phyloP scores from a whole-genome alignment of 1,140 invertebrate genomes.

The Charaxes varanes region DNA sequence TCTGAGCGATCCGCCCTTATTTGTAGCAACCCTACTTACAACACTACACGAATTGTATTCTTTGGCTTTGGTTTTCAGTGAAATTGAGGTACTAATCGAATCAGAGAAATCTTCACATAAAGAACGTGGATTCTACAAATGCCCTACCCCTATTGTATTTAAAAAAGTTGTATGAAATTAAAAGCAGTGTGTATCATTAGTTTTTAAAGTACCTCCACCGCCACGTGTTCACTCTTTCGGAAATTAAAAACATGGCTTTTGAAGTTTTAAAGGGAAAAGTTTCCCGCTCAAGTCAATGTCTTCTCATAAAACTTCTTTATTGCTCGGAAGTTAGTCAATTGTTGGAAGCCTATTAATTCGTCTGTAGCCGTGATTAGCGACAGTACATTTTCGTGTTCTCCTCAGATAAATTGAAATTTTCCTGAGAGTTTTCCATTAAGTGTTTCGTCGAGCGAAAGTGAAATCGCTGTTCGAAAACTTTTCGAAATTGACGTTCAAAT shows the following conservation, averaged over 20 bases:
- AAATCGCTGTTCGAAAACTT: too few species aligned
- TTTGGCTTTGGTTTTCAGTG: too few species aligned
- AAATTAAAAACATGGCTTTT: slow-evolving; percentile 63
- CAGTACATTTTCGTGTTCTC: slow-evolving; percentile 7
- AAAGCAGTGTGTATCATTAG: slow-evolving; percentile 2
- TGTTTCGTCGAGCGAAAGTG: too few species aligned
- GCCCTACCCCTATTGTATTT: neutral
- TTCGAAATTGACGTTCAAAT: too few species aligned
- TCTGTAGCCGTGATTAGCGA: slow-evolving; percentile 19
- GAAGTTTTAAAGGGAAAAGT: slow-evolving; percentile 57
- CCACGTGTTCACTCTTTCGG: slow-evolving; percentile 50
- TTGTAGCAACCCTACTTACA: too few species aligned
- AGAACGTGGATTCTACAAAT: too few species aligned
- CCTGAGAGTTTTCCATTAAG: too few species aligned
- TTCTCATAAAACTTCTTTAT: slow-evolving; percentile 35
- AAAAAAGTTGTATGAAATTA: neutral
- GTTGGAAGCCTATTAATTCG: slow-evolving; percentile 21
- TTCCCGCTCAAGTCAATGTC: slow-evolving; percentile 32
- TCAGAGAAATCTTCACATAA: too few species aligned
- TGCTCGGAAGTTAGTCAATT: slow-evolving; percentile 23
- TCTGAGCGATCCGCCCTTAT: too few species aligned
- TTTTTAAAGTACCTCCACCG: slow-evolving; percentile 25
- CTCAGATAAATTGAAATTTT: slow-evolving; percentile 1
- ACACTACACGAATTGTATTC: too few species aligned
- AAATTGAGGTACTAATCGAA: too few species aligned